Percentiles rank a stretch among this genome's conserved stretches.
Conservation (phyloP, 2,113 vertebrate species). For the Ceratotherium simum region DNA sequence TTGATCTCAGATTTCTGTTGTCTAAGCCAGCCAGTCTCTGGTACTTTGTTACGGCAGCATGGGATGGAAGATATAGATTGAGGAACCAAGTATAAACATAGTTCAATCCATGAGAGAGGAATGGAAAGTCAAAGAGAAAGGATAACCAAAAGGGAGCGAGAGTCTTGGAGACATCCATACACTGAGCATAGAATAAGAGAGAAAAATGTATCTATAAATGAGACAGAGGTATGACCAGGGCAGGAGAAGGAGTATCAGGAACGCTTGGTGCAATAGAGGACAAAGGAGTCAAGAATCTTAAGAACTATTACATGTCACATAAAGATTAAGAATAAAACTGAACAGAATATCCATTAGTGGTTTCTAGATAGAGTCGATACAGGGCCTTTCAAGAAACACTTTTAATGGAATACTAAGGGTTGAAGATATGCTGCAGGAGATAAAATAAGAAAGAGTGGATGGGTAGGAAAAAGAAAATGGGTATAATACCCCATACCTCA, state of each 20-base stretch:
- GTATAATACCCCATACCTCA: neutral
- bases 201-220: neutral
- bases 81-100: neutral
- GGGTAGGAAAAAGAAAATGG: neutral
- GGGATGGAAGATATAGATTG: neutral
- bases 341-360: neutral
- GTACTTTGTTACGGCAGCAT: neutral
- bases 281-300: neutral
- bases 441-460: neutral
- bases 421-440: neutral
- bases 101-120: neutral
- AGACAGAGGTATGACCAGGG: neutral
- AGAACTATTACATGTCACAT: neutral
- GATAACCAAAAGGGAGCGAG: neutral
- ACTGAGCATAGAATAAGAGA: neutral
- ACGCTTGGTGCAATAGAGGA: neutral
- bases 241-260: neutral
- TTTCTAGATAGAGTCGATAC: neutral
- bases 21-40: neutral
- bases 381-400: neutral
- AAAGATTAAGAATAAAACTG: slow-evolving; percentile 9
- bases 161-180: neutral
- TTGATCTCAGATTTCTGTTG: neutral
- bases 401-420: neutral
- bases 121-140: neutral